These are phyloP conservation scores for Lobophora halterata DNA, from an alignment of 2,888 invertebrate genomes.

Conservation along the genomic window DNA sequence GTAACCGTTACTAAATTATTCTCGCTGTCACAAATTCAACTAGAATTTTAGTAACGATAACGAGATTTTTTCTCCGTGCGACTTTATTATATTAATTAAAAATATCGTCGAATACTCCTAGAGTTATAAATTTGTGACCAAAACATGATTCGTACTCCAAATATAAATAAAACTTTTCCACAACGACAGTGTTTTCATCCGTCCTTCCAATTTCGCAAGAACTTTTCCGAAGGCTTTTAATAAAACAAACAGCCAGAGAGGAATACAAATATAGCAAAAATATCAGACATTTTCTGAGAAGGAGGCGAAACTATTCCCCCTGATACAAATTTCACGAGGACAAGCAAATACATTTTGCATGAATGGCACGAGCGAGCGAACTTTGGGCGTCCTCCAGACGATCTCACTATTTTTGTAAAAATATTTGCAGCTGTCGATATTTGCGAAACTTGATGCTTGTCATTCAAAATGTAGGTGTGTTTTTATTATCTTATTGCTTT, in stretches of 20 bases:
- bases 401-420: conserved; percentile 50
- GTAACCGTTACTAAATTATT: too few relatives aligned
- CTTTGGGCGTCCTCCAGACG: conserved; percentile 42
- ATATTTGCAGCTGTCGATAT: conserved; percentile 33
- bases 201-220: conserved; percentile 22
- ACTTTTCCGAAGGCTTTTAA: conserved; percentile 28
- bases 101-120: background rate
- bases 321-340: conserved; percentile 58
- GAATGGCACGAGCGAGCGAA: conserved; percentile 43
- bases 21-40: too few relatives aligned
- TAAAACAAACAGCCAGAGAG: conserved; percentile 30
- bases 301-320: conserved; percentile 51
- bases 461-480: conserved; percentile 7
- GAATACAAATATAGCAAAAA: conserved; percentile 45
- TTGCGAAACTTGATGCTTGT: conserved; percentile 16
- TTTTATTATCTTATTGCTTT: background rate
- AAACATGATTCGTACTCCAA: conserved; percentile 3
- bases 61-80: too few relatives aligned
- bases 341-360: conserved; percentile 71
- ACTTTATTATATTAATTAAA: too few relatives aligned
- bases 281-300: conserved; percentile 47
- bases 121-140: conserved; percentile 1
- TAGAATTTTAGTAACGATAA: too few relatives aligned
- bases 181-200: conserved; percentile 18
- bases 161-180: conserved; percentile 12